Conservation (phyloP, 2,113 vertebrate species). For the Cervus canadensis region DNA sequence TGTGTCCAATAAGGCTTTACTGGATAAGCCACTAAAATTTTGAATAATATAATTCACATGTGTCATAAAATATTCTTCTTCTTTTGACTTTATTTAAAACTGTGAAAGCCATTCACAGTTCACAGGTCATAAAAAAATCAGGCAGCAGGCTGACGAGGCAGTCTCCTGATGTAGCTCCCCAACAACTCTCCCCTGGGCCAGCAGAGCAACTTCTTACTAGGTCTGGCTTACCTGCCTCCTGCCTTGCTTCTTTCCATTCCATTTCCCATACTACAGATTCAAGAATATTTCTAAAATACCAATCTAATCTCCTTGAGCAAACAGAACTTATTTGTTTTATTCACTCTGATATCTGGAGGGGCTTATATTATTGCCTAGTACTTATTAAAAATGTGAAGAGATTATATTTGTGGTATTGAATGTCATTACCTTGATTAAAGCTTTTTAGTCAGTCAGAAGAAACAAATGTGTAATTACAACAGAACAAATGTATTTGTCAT, state of each 20-base stretch:
- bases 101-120: background rate
- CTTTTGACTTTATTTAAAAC: constrained; percentile 13
- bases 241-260: background rate
- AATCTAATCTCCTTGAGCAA: background rate
- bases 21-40: background rate
- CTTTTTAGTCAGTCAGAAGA: background rate
- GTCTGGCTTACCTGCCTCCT: too few relatives aligned
- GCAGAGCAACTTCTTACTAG: background rate
- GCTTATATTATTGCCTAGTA: background rate
- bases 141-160: background rate
- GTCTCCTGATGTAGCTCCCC: background rate
- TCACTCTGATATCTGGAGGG: background rate
- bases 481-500: background rate
- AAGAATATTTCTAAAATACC: background rate
- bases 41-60: background rate
- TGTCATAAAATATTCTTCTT: background rate
- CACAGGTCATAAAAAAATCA: background rate
- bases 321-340: background rate
- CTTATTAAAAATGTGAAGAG: background rate
- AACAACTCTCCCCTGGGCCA: background rate
- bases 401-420: background rate
- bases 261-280: background rate
- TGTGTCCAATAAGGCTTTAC: background rate
- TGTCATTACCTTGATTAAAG: background rate
- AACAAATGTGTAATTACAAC: background rate